These are phyloP conservation scores for Varecia variegata DNA, from an alignment of 2,797 vertebrate species.

Conservation along the genomic window DNA sequence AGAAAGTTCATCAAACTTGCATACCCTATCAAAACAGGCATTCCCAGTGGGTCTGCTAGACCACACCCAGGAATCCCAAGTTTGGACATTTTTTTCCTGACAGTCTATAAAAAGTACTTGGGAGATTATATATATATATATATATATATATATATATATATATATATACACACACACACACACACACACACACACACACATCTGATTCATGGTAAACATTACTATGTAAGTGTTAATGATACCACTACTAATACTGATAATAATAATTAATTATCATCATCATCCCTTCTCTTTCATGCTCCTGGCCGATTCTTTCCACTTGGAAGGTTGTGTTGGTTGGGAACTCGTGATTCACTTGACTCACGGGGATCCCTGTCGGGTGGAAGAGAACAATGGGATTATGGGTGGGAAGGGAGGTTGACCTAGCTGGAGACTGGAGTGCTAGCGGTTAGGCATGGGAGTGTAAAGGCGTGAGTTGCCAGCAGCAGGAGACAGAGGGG, in stretches of 20 bases:
- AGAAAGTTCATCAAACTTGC: background rate
- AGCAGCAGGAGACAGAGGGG: background rate
- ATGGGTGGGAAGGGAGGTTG: background rate
- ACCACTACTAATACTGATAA: too few species aligned
- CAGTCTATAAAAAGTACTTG: background rate
- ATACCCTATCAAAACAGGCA: background rate
- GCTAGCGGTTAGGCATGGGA: background rate
- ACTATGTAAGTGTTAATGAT: background rate
- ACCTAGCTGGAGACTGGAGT: background rate
- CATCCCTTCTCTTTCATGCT: background rate
- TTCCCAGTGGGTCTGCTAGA: background rate
- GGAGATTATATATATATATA: background rate
- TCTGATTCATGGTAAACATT: background rate
- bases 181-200: too few species aligned
- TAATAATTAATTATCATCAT: background rate
- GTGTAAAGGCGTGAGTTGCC: background rate
- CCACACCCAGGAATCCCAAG: background rate
- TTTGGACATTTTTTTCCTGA: background rate
- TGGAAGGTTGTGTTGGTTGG: background rate
- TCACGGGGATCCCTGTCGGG: background rate
- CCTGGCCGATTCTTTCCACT: background rate
- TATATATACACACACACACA: too few species aligned
- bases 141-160: background rate
- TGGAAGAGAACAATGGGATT: background rate
- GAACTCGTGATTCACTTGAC: background rate